Percentiles rank a stretch among this genome's conserved stretches.
These are phyloP conservation scores for Aphyosemion australe DNA, from an alignment of 2,113 vertebrate genomes.

Conservation along the genomic window DNA sequence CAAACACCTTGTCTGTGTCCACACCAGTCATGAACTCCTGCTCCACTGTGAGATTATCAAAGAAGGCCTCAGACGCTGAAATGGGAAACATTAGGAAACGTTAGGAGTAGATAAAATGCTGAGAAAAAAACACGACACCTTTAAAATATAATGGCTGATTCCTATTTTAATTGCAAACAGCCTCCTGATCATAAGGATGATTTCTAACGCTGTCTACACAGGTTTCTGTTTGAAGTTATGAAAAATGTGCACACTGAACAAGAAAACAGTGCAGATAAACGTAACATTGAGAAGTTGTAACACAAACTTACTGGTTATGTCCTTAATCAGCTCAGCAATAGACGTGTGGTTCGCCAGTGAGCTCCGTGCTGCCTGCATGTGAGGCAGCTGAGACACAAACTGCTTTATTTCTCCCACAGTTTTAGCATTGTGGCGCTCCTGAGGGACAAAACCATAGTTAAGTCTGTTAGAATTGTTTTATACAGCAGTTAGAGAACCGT, in stretches of 20 bases:
- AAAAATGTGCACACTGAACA: too few relatives aligned
- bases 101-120: background rate
- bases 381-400: constrained; percentile 96
- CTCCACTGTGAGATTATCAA: constrained; percentile 96
- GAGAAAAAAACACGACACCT: background rate
- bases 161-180: background rate
- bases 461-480: background rate
- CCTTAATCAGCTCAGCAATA: constrained; percentile 95
- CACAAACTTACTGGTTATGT: constrained; percentile 89
- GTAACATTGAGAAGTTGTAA: too few relatives aligned
- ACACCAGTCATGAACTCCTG: constrained; percentile 99
- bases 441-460: constrained; percentile 18
- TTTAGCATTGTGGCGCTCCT: constrained; percentile 96
- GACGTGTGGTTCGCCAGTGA: constrained; percentile 97
- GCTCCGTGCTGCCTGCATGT: constrained; percentile 96
- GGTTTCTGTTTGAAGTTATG: background rate
- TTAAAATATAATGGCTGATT: background rate
- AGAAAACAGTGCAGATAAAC: too few relatives aligned
- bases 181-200: background rate
- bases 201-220: background rate
- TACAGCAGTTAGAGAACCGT: too few relatives aligned
- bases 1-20: constrained; percentile 93
- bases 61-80: constrained; percentile 97
- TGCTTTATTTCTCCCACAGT: constrained; percentile 98
- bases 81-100: constrained; percentile 10